Evolutionary conservation across 2,888 invertebrate species (phyloP).

Genomic region (Harpalus rufipes): DNA sequence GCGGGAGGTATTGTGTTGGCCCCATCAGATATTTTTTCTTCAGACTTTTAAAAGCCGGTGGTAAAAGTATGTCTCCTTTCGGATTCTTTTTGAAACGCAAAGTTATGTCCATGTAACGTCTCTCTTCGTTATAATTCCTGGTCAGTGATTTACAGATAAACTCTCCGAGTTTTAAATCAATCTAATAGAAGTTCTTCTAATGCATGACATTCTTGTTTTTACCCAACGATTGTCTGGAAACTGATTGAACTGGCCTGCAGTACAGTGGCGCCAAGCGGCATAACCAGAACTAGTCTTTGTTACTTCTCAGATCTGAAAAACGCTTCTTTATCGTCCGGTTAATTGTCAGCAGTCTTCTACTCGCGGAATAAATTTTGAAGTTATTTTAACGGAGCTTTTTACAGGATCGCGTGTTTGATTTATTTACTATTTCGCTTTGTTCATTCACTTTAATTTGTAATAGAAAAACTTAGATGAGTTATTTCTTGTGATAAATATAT

Average conservation of each 20-base stretch:
- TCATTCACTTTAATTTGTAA: slow-evolving; percentile 34
- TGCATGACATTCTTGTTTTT: slow-evolving; percentile 48
- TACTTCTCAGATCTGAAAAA: slow-evolving; percentile 52
- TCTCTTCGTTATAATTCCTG: background rate
- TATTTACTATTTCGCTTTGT: slow-evolving; percentile 37
- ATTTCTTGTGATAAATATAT: slow-evolving; percentile 4
- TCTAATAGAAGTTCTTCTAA: slow-evolving; percentile 45
- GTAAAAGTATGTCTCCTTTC: background rate
- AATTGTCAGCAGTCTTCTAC: slow-evolving; percentile 34
- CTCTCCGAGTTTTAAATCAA: slow-evolving; percentile 30
- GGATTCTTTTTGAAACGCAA: background rate
- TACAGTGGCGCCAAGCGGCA: slow-evolving; percentile 60
- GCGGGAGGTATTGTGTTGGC: no score
- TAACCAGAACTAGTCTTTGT: slow-evolving; percentile 57
- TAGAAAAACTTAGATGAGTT: slow-evolving; percentile 1
- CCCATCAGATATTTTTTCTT: no score
- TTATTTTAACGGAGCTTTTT: slow-evolving; percentile 50
- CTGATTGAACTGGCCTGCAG: slow-evolving; percentile 52
- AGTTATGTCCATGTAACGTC: background rate
- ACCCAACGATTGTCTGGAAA: slow-evolving; percentile 8
- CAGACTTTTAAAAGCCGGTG: background rate
- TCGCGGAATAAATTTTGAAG: slow-evolving; percentile 50
- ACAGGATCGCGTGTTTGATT: slow-evolving; percentile 32
- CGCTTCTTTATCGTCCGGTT: slow-evolving; percentile 27
- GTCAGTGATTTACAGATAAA: background rate